Evolutionary conservation across 1,140 invertebrate species (phyloP), one percentile per base, ranked within the genome.

Genomic region (Brachionus calyciflorus): DNA sequence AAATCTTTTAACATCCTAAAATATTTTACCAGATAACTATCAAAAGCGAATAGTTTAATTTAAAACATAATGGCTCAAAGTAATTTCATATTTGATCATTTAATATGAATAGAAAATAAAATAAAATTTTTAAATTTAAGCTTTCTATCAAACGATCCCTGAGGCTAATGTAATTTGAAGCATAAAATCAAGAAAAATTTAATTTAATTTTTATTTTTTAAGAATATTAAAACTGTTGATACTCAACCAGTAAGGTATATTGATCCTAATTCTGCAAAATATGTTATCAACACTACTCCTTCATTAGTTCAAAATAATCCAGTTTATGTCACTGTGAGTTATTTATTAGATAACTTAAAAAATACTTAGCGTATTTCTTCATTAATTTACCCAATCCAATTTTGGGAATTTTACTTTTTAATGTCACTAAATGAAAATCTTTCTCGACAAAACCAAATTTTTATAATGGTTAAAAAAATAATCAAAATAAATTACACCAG

Each of bases 91-190:
- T 37, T 37, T 3, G 33, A 26, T 17, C 30, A 21, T 17, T 40
- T 60, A 17, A 28, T 33, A 5, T 37, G 19, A 17, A 17, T 17
- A 33, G 28, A 26, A n/a, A 19, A 19, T 37, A 7, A 33, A 33
- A 37, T 60, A 9, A 60, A 0, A 17, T 60, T 60, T 17, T 37
- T 6, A 37, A 6, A 3, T 70, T 12, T 21, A 40, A 70, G 65
- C 40, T 30, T 70, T 70, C 46, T 70, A 70, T 30, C 65, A 70
- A 70, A 70, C 65, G 4, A 51, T 49, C 17, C 65, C 65, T 17
- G 65, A 70, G 10, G 28, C 65, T 30, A 28, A 28, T 26, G 65
- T 70, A 70, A 70, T 7, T 21, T 46, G n/a, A 48, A 48, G 17
- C 9, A 70, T 30, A 46, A 46, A 48, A 26, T 21, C 37, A n/a